phyloP scores from a whole-genome alignment of 1,140 invertebrate genomes.

The Piezodorus guildinii region DNA sequence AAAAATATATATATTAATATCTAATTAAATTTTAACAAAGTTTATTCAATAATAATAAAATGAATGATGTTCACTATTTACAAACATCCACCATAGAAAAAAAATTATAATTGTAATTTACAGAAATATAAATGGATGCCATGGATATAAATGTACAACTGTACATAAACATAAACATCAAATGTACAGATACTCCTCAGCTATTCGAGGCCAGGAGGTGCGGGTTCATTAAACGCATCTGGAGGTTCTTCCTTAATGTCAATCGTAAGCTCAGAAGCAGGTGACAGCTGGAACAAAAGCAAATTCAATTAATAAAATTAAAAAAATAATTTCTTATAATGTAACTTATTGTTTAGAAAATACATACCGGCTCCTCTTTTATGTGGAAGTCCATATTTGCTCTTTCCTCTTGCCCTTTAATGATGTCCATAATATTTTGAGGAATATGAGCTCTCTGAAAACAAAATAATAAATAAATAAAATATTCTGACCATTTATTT shows the following conservation, averaged over 20 bases:
- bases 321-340: too few relatives aligned
- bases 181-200: too few relatives aligned
- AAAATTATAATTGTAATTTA: too few relatives aligned
- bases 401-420: constrained; percentile 26
- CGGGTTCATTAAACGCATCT: constrained; percentile 17
- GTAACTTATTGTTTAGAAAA: neutral
- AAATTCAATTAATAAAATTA: neutral
- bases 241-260: constrained; percentile 27
- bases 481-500: too few relatives aligned
- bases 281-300: constrained; percentile 22
- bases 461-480: constrained; percentile 13
- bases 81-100: too few relatives aligned
- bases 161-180: too few relatives aligned
- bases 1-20: too few relatives aligned
- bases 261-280: constrained; percentile 26
- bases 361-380: constrained; percentile 30
- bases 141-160: too few relatives aligned
- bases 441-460: constrained; percentile 42
- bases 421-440: constrained; percentile 42
- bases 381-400: constrained; percentile 26
- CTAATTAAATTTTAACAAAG: too few relatives aligned
- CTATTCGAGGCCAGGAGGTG: constrained; percentile 26
- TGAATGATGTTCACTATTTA: too few relatives aligned
- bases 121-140: too few relatives aligned
- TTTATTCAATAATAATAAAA: too few relatives aligned